These are phyloP conservation scores for Harpagifer antarcticus DNA, from an alignment of 2,797 vertebrate genomes.

Conservation along the genomic window DNA sequence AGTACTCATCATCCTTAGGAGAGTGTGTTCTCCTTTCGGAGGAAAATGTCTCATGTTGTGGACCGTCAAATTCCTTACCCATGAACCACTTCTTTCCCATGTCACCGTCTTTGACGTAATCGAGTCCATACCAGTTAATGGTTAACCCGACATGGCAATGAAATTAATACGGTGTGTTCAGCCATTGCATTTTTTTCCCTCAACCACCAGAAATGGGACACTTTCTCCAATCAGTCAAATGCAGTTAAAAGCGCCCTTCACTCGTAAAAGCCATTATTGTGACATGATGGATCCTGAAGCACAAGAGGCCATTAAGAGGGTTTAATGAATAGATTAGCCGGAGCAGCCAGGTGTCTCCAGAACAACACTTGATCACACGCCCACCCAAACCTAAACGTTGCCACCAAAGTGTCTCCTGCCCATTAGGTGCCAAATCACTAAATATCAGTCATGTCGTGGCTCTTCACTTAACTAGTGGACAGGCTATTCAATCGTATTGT, in stretches of 20 bases:
- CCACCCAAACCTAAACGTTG: constrained; percentile 39
- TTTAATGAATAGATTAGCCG: constrained; percentile 69
- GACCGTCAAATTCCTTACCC: constrained; percentile 53
- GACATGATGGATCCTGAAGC: constrained; percentile 69
- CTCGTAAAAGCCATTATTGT: constrained; percentile 64
- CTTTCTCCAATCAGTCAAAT: constrained; percentile 63
- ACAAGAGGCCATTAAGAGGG: constrained; percentile 72
- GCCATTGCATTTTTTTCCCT: constrained; percentile 29
- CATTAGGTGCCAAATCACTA: constrained; percentile 18
- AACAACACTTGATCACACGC: constrained; percentile 61
- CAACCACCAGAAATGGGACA: constrained; percentile 39
- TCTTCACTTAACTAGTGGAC: constrained; percentile 6
- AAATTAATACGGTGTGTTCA: constrained; percentile 65
- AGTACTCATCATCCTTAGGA: constrained; percentile 35
- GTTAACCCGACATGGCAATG: constrained; percentile 36
- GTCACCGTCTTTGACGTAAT: constrained; percentile 46
- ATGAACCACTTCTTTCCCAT: constrained; percentile 47
- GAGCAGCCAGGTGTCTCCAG: constrained; percentile 70
- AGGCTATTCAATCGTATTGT: not conserved
- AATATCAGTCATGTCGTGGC: constrained; percentile 3
- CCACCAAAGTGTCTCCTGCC: constrained; percentile 7
- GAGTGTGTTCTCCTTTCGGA: constrained; percentile 31
- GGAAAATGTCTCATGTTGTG: constrained; percentile 46
- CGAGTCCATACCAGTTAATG: constrained; percentile 60
- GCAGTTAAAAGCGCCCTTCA: constrained; percentile 66